Evolutionary conservation across 2,888 invertebrate species (phyloP).

Genomic region (Microchrysa polita): DNA sequence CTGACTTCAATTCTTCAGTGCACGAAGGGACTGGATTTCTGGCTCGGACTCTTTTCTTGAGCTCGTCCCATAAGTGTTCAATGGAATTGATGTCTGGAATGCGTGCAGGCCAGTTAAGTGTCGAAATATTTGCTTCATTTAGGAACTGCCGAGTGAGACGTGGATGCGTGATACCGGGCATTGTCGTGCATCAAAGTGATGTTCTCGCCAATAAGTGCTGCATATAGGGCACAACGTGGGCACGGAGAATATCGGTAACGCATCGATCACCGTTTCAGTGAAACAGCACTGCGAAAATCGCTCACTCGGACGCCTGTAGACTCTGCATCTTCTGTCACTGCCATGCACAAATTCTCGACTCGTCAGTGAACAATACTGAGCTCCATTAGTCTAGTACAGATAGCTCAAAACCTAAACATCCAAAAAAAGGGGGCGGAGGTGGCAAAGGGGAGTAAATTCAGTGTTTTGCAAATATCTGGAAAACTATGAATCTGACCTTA

Average conservation of each 20-base stretch:
- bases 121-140: not conserved
- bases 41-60: not conserved
- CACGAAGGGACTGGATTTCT: not conserved
- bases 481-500: too few species aligned
- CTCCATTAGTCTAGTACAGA: too few species aligned
- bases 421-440: too few species aligned
- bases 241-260: not conserved
- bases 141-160: not conserved
- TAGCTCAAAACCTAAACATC: too few species aligned
- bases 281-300: not conserved
- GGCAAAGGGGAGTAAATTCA: too few species aligned
- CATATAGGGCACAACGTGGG: not conserved
- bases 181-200: not conserved
- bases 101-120: not conserved
- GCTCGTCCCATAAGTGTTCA: not conserved
- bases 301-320: not conserved
- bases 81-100: not conserved
- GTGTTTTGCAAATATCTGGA: too few species aligned
- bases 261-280: not conserved
- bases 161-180: not conserved
- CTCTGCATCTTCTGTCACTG: not conserved
- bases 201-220: slow-evolving; percentile 5
- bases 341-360: too few species aligned
- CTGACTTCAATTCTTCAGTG: too few species aligned
- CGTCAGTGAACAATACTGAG: too few species aligned